Conservation (phyloP, 1,140 invertebrate species). For the Ephestia elutella region DNA sequence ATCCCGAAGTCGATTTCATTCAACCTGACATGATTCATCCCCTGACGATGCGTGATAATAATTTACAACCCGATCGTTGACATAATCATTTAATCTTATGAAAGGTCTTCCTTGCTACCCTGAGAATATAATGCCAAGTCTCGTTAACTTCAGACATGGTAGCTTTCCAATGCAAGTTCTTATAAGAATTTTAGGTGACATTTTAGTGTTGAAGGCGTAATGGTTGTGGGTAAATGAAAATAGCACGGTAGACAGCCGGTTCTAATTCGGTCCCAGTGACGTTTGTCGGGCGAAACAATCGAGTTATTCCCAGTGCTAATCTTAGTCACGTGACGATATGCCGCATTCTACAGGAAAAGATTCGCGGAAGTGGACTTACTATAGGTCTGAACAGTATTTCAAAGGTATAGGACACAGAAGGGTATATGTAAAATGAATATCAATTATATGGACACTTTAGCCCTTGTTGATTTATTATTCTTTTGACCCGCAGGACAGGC, state of each 20-base stretch:
- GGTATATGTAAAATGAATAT: too few relatives aligned
- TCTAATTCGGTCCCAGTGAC: constrained; percentile 61
- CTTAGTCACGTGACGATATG: constrained; percentile 51
- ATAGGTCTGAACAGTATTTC: not conserved
- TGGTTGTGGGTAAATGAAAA: constrained; percentile 28
- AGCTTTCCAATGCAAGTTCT: constrained; percentile 1
- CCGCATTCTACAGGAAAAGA: constrained; percentile 53
- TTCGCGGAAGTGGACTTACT: constrained; percentile 36
- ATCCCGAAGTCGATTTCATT: too few relatives aligned
- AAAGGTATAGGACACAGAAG: too few relatives aligned
- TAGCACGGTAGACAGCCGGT: constrained; percentile 43
- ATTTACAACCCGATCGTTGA: not conserved
- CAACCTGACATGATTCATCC: not conserved
- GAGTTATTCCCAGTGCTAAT: constrained; percentile 65
- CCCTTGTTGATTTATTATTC: too few relatives aligned
- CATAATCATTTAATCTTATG: not conserved
- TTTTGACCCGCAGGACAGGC: too few relatives aligned
- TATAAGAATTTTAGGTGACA: constrained; percentile 5
- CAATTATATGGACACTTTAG: too few relatives aligned
- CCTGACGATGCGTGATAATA: not conserved
- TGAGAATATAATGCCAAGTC: not conserved
- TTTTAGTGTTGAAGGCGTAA: constrained; percentile 16
- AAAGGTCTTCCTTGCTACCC: not conserved
- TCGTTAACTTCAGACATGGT: not conserved
- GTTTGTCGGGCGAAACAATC: constrained; percentile 60